phyloP scores from a whole-genome alignment of 2,797 vertebrate genomes.

The Liparis tanakae region DNA sequence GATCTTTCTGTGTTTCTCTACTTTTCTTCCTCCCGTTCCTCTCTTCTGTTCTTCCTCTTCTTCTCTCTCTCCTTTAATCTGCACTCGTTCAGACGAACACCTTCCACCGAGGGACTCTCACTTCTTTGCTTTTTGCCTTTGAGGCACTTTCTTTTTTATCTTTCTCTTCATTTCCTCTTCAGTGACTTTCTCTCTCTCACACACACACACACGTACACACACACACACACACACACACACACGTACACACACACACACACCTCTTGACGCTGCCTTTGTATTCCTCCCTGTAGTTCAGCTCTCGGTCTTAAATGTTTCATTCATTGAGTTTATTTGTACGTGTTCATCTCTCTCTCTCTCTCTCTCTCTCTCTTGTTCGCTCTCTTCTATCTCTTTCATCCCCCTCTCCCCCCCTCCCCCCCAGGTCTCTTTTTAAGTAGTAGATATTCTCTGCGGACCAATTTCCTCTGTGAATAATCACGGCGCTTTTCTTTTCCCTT shows the following conservation, averaged over 20 bases:
- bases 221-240: constrained; percentile 2
- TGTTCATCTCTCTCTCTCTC: constrained; percentile 22
- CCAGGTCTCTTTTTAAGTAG: constrained; percentile 55
- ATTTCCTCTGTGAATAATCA: constrained; percentile 71
- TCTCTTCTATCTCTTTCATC: constrained; percentile 40
- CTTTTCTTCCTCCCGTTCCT: too few relatives aligned
- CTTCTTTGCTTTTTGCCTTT: constrained; percentile 31
- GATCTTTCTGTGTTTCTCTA: too few relatives aligned
- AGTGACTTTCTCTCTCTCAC: not conserved
- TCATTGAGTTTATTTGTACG: constrained; percentile 40
- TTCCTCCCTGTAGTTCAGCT: constrained; percentile 28
- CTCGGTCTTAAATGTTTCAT: constrained; percentile 46
- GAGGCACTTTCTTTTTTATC: constrained; percentile 7
- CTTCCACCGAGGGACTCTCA: constrained; percentile 21
- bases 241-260: constrained; percentile 6
- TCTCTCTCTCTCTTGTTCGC: constrained; percentile 16
- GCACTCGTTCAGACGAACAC: not conserved
- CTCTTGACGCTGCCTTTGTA: constrained; percentile 26
- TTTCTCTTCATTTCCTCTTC: constrained; percentile 12
- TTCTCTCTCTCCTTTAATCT: constrained; percentile 26
- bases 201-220: constrained; percentile 10
- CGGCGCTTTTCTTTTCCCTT: constrained; percentile 62
- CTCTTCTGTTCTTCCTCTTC: too few relatives aligned
- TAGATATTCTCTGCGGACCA: constrained; percentile 67
- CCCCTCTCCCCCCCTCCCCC: not conserved